Conservation (phyloP, 2,113 vertebrate genomes). For the sheep (Ovis aries) region ARS-UI_Ramb_v3.0 NC_056065.1:62063001-62063500, state of each 20-base stretch:
- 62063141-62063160: neutral
- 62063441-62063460: neutral
- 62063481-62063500: neutral
- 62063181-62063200: neutral
- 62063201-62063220: neutral
- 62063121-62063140: neutral
- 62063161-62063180: neutral
- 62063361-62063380: neutral
- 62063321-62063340: neutral
- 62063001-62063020: neutral
- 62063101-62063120: neutral
- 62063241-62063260: neutral
- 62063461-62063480: neutral
- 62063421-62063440: neutral
- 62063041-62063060: neutral
- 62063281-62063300: neutral
- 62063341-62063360: neutral
- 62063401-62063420: neutral
- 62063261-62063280: neutral
- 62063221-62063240: neutral
- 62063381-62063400: neutral
- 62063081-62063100: neutral
- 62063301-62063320: neutral
- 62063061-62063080: neutral
- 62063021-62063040: constrained; percentile 29